Conservation (phyloP, 2,113 vertebrate species). For the Pholis gunnellus region DNA sequence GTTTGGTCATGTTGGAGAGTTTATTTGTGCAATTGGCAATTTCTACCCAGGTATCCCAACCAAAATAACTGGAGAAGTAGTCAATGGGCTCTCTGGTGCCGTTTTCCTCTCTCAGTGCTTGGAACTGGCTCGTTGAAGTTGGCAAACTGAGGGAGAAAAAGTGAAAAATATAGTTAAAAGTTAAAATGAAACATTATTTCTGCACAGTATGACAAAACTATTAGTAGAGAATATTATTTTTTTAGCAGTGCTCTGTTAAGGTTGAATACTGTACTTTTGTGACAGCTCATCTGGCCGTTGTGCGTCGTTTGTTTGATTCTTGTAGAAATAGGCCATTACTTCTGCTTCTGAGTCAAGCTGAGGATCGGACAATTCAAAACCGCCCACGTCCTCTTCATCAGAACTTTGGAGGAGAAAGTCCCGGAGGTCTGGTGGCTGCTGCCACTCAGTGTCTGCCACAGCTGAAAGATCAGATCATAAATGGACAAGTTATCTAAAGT, state of each 20-base stretch:
- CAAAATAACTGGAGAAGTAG: constrained; percentile 82
- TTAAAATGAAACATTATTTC: background rate
- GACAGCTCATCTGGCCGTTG: constrained; percentile 19
- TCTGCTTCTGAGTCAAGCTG: constrained; percentile 79
- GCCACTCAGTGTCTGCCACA: constrained; percentile 62
- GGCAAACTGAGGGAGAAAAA: constrained; percentile 38
- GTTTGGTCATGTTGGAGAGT: constrained; percentile 43
- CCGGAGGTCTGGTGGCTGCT: constrained; percentile 61
- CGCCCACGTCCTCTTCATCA: constrained; percentile 69
- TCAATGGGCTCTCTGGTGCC: constrained; percentile 71
- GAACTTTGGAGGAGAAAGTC: constrained; percentile 80
- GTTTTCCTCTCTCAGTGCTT: constrained; percentile 26
- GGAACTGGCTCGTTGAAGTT: background rate
- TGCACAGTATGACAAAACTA: background rate
- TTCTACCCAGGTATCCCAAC: constrained; percentile 81
- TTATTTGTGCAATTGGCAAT: constrained; percentile 74
- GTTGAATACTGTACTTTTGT: constrained; percentile 48
- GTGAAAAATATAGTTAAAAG: background rate
- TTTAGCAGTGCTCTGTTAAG: background rate
- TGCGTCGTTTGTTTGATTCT: constrained; percentile 8
- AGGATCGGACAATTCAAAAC: constrained; percentile 62
- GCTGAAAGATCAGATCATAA: constrained; percentile 44
- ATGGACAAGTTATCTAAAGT: background rate
- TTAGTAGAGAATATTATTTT: background rate
- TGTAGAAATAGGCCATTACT: constrained; percentile 76